Evolutionary conservation across 2,888 invertebrate genomes (phyloP), one percentile per base, ranked within the genome.

Genomic region (Meandrusa payeni): DNA sequence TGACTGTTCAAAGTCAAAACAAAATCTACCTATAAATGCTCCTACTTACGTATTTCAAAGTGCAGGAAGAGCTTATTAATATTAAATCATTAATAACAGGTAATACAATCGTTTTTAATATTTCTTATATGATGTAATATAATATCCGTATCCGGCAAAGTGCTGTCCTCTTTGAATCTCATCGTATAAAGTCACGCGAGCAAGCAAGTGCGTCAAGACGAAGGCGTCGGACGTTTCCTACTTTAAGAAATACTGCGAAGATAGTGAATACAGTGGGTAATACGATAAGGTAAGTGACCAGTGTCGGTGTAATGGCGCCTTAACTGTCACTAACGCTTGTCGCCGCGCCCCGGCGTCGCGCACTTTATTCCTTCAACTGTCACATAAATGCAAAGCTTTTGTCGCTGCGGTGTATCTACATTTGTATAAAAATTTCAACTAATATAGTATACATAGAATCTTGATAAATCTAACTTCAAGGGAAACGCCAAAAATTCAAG

Each of bases 351-450:
- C 28, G 26, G 33, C 26, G 29, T 19, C 10, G 13, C 13, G 13
- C 9, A 23, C 23, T 22, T 43, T 20, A 37, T 44, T 47, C 47
- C 43, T 51, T 46, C 46, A 50, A 51, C 50, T 50, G 53, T 48
- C 51, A 50, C 45, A 50, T 53, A 31, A 54, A 53, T 47, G 46
- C 45, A 36, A 45, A 41, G 39, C 27, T 15, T 10, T 13, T 22
- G n/a, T 26, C 32, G 28, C 38, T 24, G 26, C 34, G 26, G n/a
- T n/a, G n/a, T n/a, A n/a, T n/a, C n/a, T n/a, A n/a, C n/a, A n/a
- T n/a, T n/a, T n/a, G n/a, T n/a, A n/a, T n/a, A n/a, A n/a, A n/a
- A n/a, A n/a, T n/a, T n/a, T n/a, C n/a, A n/a, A n/a, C n/a, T n/a
- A n/a, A n/a, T n/a, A n/a, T n/a, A n/a, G n/a, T n/a, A n/a, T n/a